These are phyloP conservation scores for Takifugu ocellatus DNA, from an alignment of 2,797 vertebrate genomes.

Conservation along the genomic window DNA sequence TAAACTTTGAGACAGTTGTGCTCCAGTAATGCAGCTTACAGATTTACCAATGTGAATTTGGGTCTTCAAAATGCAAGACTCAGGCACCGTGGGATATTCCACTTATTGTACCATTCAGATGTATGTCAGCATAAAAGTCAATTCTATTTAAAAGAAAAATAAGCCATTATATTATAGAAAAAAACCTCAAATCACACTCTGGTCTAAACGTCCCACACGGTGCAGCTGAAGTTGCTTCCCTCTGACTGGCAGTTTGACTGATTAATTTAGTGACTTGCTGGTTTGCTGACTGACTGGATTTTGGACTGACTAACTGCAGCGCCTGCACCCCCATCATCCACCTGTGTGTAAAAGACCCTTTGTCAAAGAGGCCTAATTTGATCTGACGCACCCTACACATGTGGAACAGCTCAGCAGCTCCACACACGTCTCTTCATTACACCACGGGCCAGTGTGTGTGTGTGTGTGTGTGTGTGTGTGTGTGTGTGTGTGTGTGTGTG, in stretches of 20 bases:
- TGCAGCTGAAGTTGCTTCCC: conserved; percentile 22
- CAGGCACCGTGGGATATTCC: background rate
- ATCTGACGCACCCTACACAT: conserved; percentile 77
- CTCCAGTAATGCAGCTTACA: conserved; percentile 3
- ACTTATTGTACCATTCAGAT: background rate
- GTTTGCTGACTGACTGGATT: conserved; percentile 48
- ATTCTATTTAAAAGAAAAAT: background rate
- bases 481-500: conserved; percentile 3
- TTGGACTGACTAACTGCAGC: conserved; percentile 33
- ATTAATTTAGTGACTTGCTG: background rate
- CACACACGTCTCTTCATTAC: conserved; percentile 59
- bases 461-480: conserved; percentile 18
- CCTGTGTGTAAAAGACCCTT: conserved; percentile 77
- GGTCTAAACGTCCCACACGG: conserved; percentile 27
- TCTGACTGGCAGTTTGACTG: conserved; percentile 50
- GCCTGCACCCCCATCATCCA: conserved; percentile 50
- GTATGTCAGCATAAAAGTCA: no score
- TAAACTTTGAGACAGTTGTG: conserved; percentile 30
- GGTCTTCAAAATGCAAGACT: conserved; percentile 18
- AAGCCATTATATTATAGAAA: background rate
- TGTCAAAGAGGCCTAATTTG: conserved; percentile 74
- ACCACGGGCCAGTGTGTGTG: conserved; percentile 15
- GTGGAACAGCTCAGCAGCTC: conserved; percentile 77
- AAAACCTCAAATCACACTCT: conserved; percentile 12
- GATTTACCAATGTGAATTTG: conserved; percentile 28